Evolutionary conservation across 2,113 vertebrate species (phyloP).

Genomic region (Alligator sinensis): DNA sequence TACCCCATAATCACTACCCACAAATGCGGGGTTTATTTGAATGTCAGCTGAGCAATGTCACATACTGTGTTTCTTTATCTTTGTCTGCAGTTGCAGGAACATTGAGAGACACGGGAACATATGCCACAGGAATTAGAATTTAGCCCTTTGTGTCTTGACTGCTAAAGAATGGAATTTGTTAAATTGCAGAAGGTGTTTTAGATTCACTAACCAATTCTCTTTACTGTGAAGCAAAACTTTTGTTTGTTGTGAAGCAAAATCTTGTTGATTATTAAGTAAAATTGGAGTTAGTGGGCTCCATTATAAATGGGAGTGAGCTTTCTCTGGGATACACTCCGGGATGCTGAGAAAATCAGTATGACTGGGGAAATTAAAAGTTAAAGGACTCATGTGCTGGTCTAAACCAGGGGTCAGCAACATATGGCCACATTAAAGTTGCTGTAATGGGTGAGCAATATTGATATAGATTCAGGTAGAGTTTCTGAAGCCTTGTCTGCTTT

Average conservation of each 20-base stretch:
- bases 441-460: neutral
- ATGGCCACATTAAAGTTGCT: neutral
- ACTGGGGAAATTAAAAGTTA: neutral
- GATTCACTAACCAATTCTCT: neutral
- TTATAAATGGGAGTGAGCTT: neutral
- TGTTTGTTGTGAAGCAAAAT: neutral
- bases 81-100: neutral
- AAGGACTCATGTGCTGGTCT: neutral
- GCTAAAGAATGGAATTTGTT: neutral
- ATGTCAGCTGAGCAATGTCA: slow-evolving; percentile 15
- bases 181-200: neutral
- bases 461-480: neutral
- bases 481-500: neutral
- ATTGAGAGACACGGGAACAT: neutral
- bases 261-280: neutral
- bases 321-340: neutral
- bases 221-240: neutral
- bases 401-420: neutral
- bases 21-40: neutral
- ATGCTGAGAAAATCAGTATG: neutral
- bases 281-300: rapidly evolving
- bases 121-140: neutral
- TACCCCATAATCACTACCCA: slow-evolving; percentile 49
- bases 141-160: rapidly evolving
- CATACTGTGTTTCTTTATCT: neutral